Evolutionary conservation across 2,113 vertebrate species (phyloP).

Genomic region (Clarias gariepinus): DNA sequence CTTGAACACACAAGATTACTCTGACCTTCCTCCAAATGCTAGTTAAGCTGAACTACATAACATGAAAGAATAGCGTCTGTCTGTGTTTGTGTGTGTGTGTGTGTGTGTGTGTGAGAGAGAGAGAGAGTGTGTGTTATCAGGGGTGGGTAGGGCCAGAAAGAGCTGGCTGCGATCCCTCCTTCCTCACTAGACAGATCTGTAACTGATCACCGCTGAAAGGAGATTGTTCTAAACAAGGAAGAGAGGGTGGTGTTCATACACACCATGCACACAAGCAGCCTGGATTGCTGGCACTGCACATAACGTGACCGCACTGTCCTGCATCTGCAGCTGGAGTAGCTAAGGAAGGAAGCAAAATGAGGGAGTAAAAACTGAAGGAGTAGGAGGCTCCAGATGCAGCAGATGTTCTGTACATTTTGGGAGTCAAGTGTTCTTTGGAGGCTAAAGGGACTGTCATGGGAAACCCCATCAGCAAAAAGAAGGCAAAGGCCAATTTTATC

Average conservation of each 20-base stretch:
- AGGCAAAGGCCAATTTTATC: constrained; percentile 53
- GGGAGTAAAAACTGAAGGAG: constrained; percentile 18
- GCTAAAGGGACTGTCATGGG: constrained; percentile 75
- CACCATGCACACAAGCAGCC: constrained; percentile 37
- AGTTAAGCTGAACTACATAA: constrained; percentile 20
- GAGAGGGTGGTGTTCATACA: constrained; percentile 40
- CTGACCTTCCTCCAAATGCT: constrained; percentile 10
- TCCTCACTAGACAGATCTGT: constrained; percentile 45
- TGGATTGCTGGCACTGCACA: constrained; percentile 47
- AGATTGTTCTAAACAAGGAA: constrained; percentile 46
- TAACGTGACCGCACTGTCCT: constrained; percentile 58
- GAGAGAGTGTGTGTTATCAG: constrained; percentile 19
- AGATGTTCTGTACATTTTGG: constrained; percentile 5
- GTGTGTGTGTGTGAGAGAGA: no score
- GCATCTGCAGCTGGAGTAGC: constrained; percentile 47
- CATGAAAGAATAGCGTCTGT: constrained; percentile 4
- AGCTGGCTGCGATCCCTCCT: constrained; percentile 48
- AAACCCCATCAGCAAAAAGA: constrained; percentile 85
- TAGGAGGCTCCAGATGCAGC: constrained; percentile 39
- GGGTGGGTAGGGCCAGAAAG: constrained; percentile 23
- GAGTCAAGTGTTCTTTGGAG: constrained; percentile 49
- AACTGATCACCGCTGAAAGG: constrained; percentile 55
- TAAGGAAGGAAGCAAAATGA: constrained; percentile 1
- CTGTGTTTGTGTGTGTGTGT: constrained; percentile 33
- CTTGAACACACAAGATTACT: constrained; percentile 4